These are phyloP conservation scores for Psilanteris sp. DNA, from an alignment of 1,140 invertebrate genomes.

Conservation along the genomic window DNA sequence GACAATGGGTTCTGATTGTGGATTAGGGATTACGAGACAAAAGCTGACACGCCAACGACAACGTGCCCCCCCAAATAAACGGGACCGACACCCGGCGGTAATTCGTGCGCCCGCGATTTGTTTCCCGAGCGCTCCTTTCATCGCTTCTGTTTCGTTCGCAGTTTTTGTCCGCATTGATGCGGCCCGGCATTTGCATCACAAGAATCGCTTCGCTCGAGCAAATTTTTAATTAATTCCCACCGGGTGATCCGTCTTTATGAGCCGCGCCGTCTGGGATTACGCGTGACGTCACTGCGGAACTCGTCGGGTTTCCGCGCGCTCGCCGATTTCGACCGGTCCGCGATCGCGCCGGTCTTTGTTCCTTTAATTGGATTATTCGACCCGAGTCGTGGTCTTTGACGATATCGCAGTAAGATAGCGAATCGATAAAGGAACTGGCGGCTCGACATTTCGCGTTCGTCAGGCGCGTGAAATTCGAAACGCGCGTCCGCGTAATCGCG, in stretches of 20 bases:
- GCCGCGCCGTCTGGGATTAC: slow-evolving; percentile 61
- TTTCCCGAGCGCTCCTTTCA: slow-evolving; percentile 40
- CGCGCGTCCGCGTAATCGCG: no score
- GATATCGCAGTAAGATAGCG: no score
- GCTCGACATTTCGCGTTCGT: no score
- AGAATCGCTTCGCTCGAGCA: slow-evolving; percentile 50
- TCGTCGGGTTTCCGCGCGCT: slow-evolving; percentile 61
- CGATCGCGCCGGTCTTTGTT: no score
- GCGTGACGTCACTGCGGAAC: slow-evolving; percentile 58
- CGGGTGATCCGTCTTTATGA: slow-evolving; percentile 58
- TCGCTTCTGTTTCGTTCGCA: slow-evolving; percentile 11
- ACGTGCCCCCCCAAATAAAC: slow-evolving; percentile 64
- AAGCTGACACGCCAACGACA: slow-evolving; percentile 55
- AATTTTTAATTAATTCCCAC: slow-evolving; percentile 66
- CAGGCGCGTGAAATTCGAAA: no score
- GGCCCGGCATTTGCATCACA: slow-evolving; percentile 40
- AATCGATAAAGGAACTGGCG: no score
- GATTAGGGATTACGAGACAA: slow-evolving; percentile 74
- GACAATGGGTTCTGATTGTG: slow-evolving; percentile 72
- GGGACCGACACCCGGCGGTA: slow-evolving; percentile 61
- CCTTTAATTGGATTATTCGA: no score
- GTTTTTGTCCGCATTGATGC: slow-evolving; percentile 27
- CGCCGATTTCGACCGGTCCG: no score
- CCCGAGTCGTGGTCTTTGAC: no score
- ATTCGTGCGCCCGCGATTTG: slow-evolving; percentile 44